Conservation (phyloP, 2,113 vertebrate species). For the Irena cyanogastra region DNA sequence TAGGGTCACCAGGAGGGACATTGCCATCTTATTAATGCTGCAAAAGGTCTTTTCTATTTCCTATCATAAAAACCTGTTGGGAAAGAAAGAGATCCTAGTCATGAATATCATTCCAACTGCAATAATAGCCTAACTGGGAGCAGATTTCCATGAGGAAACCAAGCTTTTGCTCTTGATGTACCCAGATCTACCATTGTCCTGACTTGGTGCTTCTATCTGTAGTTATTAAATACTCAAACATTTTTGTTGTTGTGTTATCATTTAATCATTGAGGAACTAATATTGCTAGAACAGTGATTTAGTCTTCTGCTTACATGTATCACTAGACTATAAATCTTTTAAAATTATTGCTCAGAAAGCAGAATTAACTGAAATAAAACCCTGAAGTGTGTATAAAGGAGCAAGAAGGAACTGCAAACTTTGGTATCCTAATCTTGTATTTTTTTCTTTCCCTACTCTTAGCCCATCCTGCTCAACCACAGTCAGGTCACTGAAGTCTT, state of each 20-base stretch:
- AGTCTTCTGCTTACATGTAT: background rate
- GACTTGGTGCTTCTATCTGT: background rate
- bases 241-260: background rate
- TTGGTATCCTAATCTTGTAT: background rate
- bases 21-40: background rate
- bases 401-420: accelerated
- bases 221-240: background rate
- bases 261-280: background rate
- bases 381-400: background rate
- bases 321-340: background rate
- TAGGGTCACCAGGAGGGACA: background rate
- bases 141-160: background rate
- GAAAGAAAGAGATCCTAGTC: background rate
- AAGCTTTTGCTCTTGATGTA: background rate
- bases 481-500: background rate
- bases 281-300: background rate
- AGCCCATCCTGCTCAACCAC: background rate
- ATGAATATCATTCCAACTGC: background rate
- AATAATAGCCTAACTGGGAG: background rate
- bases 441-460: background rate
- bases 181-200: background rate
- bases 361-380: background rate
- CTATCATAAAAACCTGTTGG: accelerated
- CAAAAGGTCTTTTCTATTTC: background rate
- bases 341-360: background rate